Base-by-base conservation (phyloP, 2,888 invertebrate species). In the Acleris holmiana region DNA sequence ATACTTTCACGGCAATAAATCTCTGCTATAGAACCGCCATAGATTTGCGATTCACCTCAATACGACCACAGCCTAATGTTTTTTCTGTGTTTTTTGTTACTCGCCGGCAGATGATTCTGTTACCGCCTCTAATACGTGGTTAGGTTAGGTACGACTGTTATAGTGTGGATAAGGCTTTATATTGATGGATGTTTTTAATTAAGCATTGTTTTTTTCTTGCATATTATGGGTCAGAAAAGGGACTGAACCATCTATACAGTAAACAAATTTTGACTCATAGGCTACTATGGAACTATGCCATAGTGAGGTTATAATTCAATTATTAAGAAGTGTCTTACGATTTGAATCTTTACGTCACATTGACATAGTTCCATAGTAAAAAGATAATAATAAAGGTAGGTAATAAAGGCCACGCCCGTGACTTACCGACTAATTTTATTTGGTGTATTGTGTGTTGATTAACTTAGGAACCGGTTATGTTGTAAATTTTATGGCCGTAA, bases 111-210 rank as follows among this genome's bases (percentile, higher is more conserved):
- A 56, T 51, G 44, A 46, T 50, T 62, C 56, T 62, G 46, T 63
- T 57, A 67, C 72, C 73, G 73, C 69, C 65, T 70, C 70, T 73
- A 78, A 78, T 74, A 68, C 66, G 70, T 61, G 71, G 69, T 70
- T 69, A 69, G 49, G 55, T 40, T 59, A n/a, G n/a, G 29, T 57
- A 25, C 29, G 58, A 55, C 29, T 63, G 67, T 47, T 60, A 56
- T 73, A 71, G 67, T 65, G 58, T 72, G 71, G 75, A 74, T 64
- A 64, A 46, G 69, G 44, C 63, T 55, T 17, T n/a, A 41, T n/a
- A 53, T 5, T 6, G 6, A 44, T 44, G 13, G 0, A 44, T 13
- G 6, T n/a, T 44, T 44, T 44, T 1, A 40, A 40, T 23, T 3
- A 6, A 7, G 25, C 1, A 25, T 7, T 3, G 0, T 29, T 29